A percentile compares a stretch with the other conserved stretches of the same genome.
Conservation (phyloP, 2,797 vertebrate genomes). For the Scolopax bukidnonensis region DNA sequence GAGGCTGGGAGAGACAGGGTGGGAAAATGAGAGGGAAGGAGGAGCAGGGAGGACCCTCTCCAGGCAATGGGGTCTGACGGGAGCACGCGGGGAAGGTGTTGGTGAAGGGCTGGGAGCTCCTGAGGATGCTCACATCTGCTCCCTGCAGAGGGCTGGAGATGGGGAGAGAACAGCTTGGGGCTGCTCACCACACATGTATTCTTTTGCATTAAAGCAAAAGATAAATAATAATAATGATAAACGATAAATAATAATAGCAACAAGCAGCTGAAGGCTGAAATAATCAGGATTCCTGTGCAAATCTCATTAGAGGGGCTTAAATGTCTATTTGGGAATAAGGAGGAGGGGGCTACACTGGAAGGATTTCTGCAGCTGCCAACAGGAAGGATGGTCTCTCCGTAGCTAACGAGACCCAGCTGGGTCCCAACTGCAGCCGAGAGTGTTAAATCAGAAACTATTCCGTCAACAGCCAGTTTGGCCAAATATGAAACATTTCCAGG, state of each 20-base stretch:
- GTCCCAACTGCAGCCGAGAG: conserved; percentile 52
- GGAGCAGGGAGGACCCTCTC: fast-evolving
- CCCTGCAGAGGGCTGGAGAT: neutral
- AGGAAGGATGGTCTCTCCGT: conserved; percentile 36
- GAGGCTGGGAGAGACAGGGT: neutral
- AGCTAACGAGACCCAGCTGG: conserved; percentile 73
- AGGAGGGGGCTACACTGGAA: conserved; percentile 41
- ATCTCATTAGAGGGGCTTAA: conserved; percentile 19
- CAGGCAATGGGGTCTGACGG: neutral
- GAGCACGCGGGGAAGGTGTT: neutral
- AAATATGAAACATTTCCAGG: conserved; percentile 74
- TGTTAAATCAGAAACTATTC: conserved; percentile 76
- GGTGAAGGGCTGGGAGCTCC: neutral
- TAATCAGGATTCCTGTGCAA: conserved; percentile 31
- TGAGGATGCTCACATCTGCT: neutral
- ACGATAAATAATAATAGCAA: neutral
- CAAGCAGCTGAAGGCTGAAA: neutral
- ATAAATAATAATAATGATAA: neutral
- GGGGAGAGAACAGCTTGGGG: neutral
- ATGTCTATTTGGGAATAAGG: conserved; percentile 28
- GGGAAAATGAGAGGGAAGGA: neutral
- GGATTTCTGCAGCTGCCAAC: conserved; percentile 43
- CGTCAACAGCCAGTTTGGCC: conserved; percentile 73
- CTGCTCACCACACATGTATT: fast-evolving
- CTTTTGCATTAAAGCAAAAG: neutral